A percentile compares a stretch with the other conserved stretches of the same genome.
Evolutionary conservation across 2,888 invertebrate genomes (phyloP).

Genomic region (Pyralis farinalis): DNA sequence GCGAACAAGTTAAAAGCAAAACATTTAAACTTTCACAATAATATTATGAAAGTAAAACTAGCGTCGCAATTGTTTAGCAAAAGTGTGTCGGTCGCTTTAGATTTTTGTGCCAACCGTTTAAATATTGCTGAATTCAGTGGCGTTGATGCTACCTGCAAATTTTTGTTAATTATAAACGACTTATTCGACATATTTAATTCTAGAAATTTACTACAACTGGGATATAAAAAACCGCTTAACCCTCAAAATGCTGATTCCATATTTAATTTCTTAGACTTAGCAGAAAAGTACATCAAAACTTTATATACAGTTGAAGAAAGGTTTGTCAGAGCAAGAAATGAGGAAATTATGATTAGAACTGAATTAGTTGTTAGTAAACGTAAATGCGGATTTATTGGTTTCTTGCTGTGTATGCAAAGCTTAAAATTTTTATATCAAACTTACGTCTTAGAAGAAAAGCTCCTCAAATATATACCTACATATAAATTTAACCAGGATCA

Average conservation of each 20-base stretch:
- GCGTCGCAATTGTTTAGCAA: neutral
- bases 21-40: neutral
- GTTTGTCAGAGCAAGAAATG: too few species aligned
- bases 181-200: constrained; percentile 2
- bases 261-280: neutral
- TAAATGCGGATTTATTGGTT: too few species aligned
- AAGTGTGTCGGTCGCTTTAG: neutral
- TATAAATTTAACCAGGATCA: neutral
- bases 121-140: neutral
- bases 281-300: too few species aligned
- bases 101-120: neutral
- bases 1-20: neutral
- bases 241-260: neutral
- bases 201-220: neutral
- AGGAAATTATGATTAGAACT: too few species aligned
- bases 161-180: neutral
- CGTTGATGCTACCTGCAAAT: neutral
- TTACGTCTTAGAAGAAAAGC: neutral
- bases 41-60: constrained; percentile 1
- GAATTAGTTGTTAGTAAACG: too few species aligned
- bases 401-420: too few species aligned
- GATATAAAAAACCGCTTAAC: neutral
- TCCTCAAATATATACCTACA: neutral
- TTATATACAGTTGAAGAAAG: too few species aligned
- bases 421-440: neutral